Conservation (phyloP, 2,113 vertebrate genomes). For the Nibea albiflora region DNA sequence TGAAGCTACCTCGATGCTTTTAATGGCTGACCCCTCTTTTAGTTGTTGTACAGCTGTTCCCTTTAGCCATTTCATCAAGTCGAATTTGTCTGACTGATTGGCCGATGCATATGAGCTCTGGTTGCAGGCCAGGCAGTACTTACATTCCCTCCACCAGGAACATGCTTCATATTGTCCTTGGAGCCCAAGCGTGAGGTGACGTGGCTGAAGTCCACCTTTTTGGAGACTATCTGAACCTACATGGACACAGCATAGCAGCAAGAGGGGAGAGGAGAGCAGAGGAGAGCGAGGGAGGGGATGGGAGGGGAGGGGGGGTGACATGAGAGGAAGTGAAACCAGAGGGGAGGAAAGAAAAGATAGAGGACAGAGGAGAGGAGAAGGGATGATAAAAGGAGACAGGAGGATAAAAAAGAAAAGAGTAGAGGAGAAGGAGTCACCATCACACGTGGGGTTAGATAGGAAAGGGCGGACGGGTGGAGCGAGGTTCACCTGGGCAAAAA, state of each 20-base stretch:
- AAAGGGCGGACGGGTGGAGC: constrained; percentile 30
- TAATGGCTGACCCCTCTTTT: neutral
- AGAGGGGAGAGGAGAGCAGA: constrained; percentile 72
- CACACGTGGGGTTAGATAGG: constrained; percentile 58
- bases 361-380: neutral
- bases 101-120: constrained; percentile 11
- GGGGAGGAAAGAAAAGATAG: neutral
- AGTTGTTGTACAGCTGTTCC: neutral
- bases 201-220: constrained; percentile 99
- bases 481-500: constrained; percentile 18
- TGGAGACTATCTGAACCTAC: constrained; percentile 98
- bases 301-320: neutral
- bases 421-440: constrained; percentile 49
- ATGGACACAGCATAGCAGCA: constrained; percentile 85
- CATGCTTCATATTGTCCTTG: constrained; percentile 99
- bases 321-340: neutral
- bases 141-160: constrained; percentile 99
- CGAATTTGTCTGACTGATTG: neutral
- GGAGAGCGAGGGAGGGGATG: neutral
- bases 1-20: neutral
- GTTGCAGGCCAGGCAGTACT: constrained; percentile 84
- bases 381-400: neutral
- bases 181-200: constrained; percentile 98
- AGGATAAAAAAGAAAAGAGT: neutral
- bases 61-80: neutral